phyloP scores from a whole-genome alignment of 2,797 vertebrate genomes.

The Leucoraja ocellata region DNA sequence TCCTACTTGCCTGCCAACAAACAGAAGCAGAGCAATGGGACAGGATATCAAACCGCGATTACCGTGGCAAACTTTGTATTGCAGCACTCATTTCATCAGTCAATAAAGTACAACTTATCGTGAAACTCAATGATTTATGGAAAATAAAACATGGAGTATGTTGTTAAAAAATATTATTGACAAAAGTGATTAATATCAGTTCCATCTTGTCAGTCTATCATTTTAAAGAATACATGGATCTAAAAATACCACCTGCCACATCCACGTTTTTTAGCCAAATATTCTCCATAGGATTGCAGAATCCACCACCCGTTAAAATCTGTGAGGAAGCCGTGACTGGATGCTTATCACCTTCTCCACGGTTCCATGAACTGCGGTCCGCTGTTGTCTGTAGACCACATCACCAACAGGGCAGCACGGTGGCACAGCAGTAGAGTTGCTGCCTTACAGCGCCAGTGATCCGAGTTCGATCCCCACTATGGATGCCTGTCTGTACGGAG shows the following conservation, averaged over 20 bases:
- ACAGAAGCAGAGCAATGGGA: background rate
- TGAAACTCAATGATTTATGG: background rate
- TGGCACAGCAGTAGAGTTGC: too few species aligned
- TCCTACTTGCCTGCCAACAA: conserved; percentile 72
- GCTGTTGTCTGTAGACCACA: background rate
- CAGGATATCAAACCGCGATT: background rate
- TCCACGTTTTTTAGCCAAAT: background rate
- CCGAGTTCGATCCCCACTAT: too few species aligned
- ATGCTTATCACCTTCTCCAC: background rate
- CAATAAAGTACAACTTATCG: background rate
- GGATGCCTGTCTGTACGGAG: too few species aligned
- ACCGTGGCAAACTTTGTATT: background rate
- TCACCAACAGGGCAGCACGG: too few species aligned
- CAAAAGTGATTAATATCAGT: background rate
- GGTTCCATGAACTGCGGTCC: too few species aligned
- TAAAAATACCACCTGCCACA: background rate
- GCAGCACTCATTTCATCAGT: background rate
- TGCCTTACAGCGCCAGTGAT: too few species aligned
- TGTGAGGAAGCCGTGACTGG: background rate
- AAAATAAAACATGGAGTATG: background rate
- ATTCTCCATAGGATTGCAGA: background rate
- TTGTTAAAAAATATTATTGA: background rate
- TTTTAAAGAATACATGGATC: background rate
- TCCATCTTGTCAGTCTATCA: background rate
- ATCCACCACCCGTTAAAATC: background rate